phyloP scores from a whole-genome alignment of 2,888 invertebrate genomes.

The Thereva nobilitata region DNA sequence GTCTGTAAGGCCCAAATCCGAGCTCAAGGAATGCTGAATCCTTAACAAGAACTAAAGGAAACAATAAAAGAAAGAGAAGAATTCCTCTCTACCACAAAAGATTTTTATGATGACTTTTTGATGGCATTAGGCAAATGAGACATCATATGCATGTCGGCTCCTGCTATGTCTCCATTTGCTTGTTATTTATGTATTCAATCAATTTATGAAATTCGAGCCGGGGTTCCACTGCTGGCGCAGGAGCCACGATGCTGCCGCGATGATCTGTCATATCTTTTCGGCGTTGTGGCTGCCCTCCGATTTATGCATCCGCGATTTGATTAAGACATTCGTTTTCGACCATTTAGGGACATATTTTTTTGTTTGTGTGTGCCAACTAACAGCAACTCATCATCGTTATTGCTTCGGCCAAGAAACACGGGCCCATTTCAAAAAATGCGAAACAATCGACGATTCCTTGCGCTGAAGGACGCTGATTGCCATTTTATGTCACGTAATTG shows the following conservation, averaged over 20 bases:
- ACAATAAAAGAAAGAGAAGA: conserved; percentile 6
- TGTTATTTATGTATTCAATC: conserved; percentile 43
- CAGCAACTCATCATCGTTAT: conserved; percentile 30
- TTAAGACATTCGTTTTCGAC: conserved; percentile 36
- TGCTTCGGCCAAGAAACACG: conserved; percentile 19
- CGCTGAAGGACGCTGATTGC: conserved; percentile 24
- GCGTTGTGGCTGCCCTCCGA: conserved; percentile 21
- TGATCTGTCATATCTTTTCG: conserved; percentile 34
- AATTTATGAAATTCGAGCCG: conserved; percentile 39
- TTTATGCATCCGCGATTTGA: conserved; percentile 41
- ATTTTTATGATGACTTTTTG: conserved; percentile 37
- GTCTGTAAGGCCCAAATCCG: too few relatives aligned
- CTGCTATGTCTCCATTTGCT: conserved; percentile 36
- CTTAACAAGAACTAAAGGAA: conserved; percentile 1
- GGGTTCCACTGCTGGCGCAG: conserved; percentile 4
- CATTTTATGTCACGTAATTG: conserved; percentile 40
- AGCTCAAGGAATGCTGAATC: conserved; percentile 10
- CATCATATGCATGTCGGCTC: conserved; percentile 40
- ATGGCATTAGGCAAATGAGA: conserved; percentile 36
- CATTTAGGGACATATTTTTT: conserved; percentile 27
- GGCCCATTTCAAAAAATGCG: conserved; percentile 12
- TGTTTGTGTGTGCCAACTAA: conserved; percentile 12
- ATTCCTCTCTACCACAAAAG: conserved; percentile 17
- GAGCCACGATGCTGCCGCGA: neutral
- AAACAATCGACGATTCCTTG: conserved; percentile 2